Base-by-base conservation (phyloP, 2,797 vertebrate genomes). In the Hypotaenidia okinawae region DNA sequence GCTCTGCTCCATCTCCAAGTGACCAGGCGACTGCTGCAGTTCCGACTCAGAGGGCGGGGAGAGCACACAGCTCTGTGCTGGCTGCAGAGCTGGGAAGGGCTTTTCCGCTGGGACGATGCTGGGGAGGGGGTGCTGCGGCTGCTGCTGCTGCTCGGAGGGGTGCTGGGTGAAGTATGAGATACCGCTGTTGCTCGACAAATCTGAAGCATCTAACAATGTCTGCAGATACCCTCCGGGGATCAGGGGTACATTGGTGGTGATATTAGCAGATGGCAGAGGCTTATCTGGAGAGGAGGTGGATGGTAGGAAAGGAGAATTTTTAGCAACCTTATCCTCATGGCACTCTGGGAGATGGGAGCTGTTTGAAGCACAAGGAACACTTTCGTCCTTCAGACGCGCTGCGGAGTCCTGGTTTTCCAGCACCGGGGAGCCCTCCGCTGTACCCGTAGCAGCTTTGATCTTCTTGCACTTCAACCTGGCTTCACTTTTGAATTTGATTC, bases 401-500 rank as follows among this genome's bases (percentile, higher is more conserved):
- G 98, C 97, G 13, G 98, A 96, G 92, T 98, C 98, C 96, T 98
- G 98, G 94, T 98, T 98, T 98, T 98, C 98, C 97, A 98, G 97
- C 10, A 92, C 97, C 58, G 97, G 97, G 93, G 97, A 98, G 94
- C 97, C 97, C 95, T 98, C 98, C 21, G 90, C 97, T 52, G 97
- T 97, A 94, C 98, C 97, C 94, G 98, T 97, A 74, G 97, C 97
- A 87, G 97, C 98, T 98, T 99, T 99, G 95, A 99, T 98, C 98
- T 99, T 99, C 98, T 98, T 99, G 98, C 99, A 99, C 98, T 98
- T 99, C 98, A 99, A 98, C 96, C 99, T 98, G 94, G 99, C 99
- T 98, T 99, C 99, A 39, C 99, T 99, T 98, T 99, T 99, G 98
- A 99, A 99, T 98, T 99, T 99, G 96, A 99, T 99, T 98, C 99